These are phyloP conservation scores for Tricholaema leucomelas DNA, from an alignment of 2,113 vertebrate genomes.

Conservation along the genomic window DNA sequence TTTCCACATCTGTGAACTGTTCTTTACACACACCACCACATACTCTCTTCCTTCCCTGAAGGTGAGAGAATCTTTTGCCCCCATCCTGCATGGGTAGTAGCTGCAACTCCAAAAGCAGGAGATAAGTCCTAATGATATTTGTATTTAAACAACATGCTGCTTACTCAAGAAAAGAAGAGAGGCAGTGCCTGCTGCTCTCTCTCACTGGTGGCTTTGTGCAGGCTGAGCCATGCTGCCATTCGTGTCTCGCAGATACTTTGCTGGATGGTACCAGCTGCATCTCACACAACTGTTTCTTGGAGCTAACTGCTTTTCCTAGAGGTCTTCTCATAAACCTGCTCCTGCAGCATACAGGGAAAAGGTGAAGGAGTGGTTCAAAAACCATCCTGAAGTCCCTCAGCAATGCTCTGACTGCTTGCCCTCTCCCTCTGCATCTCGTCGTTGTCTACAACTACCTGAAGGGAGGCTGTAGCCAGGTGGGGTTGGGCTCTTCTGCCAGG, in stretches of 20 bases:
- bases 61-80: not conserved
- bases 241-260: not conserved
- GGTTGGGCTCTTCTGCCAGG: too few relatives aligned
- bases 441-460: too few relatives aligned
- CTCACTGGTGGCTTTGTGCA: not conserved
- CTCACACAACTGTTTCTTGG: not conserved
- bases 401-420: not conserved
- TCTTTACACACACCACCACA: not conserved
- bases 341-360: not conserved
- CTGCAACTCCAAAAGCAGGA: not conserved
- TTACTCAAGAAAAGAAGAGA: not conserved
- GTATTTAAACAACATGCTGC: not conserved
- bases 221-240: not conserved
- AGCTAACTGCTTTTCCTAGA: not conserved
- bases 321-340: not conserved
- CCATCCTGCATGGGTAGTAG: not conserved
- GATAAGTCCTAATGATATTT: conserved; percentile 22
- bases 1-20: not conserved
- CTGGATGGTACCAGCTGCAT: not conserved
- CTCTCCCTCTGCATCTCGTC: not conserved
- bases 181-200: not conserved
- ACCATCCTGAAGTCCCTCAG: fast-evolving
- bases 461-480: too few relatives aligned
- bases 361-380: not conserved
- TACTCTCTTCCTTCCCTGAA: not conserved